Evolutionary conservation across 2,797 vertebrate species (phyloP).

Genomic region (Myotis planiceps): DNA sequence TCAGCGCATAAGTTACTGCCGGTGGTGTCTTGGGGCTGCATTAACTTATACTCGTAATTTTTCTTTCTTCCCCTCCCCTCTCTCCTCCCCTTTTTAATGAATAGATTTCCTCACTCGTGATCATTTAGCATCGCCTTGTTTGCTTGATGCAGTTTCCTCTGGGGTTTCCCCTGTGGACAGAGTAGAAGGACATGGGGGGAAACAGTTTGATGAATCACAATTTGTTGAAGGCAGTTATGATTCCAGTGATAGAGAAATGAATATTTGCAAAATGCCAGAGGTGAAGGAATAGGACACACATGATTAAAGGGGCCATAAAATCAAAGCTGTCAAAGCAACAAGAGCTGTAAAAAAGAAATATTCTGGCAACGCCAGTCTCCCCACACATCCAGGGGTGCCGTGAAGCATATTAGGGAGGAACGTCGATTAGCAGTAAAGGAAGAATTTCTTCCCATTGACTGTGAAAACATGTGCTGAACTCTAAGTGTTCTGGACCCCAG

Average conservation of each 20-base stretch:
- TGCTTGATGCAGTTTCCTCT: constrained; percentile 72
- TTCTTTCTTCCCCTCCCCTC: constrained; percentile 67
- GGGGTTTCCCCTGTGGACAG: constrained; percentile 71
- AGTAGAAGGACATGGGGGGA: constrained; percentile 50
- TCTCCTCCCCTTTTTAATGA: constrained; percentile 79
- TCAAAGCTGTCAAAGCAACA: constrained; percentile 87
- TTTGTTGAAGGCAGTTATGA: constrained; percentile 84
- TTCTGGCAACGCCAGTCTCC: constrained; percentile 78
- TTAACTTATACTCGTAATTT: constrained; percentile 82
- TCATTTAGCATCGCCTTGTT: constrained; percentile 84
- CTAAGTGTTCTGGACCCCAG: constrained; percentile 75
- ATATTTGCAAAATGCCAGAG: constrained; percentile 88
- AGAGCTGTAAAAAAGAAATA: constrained; percentile 86
- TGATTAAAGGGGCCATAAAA: constrained; percentile 87
- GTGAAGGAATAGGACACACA: constrained; percentile 86
- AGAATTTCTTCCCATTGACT: constrained; percentile 71
- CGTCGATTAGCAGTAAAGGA: constrained; percentile 73
- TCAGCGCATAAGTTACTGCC: constrained; percentile 80
- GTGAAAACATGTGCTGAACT: constrained; percentile 77
- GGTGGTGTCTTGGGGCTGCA: constrained; percentile 79
- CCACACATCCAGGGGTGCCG: constrained; percentile 78
- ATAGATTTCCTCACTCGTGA: constrained; percentile 76
- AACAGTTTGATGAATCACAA: constrained; percentile 82
- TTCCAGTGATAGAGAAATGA: constrained; percentile 81
- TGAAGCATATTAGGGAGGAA: constrained; percentile 78